Evolutionary conservation across 1,140 invertebrate species (phyloP), one percentile per base, ranked within the genome.

Genomic region (Campodea augens): DNA sequence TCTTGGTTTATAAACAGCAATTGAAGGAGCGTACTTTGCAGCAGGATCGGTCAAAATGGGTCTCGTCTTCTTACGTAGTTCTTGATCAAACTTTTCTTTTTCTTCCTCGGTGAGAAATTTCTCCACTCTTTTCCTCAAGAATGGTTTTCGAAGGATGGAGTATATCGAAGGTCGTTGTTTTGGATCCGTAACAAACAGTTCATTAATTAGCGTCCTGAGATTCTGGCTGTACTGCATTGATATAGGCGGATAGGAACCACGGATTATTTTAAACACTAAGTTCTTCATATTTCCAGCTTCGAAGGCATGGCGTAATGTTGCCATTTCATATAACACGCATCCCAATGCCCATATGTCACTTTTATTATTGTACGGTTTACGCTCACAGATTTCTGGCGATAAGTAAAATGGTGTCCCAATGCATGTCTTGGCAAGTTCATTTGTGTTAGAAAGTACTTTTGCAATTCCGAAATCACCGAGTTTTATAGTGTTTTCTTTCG

Each of bases 271-370:
- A 48, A 65, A 51, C 19, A 71, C 61, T n/a, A 71, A 49, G 21
- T 43, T 25, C 20, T 49, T 47, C 27, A 49, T 41, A n/a, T 41
- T 47, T 13, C 29, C 20, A 2, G 44, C 70, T 48, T 71, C 62
- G 55, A 73, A 73, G 5, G 68, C 66, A 43, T 58, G 57, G 32
- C 57, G 60, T 4, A 69, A 48, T 4, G 66, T 65, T 20, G 69
- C 51, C 29, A 73, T 54, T 54, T 73, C 70, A 57, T 67, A 71
- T 4, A 71, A 50, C 25, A 72, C 60, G 58, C 71, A 73, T 3
- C 71, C 71, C n/a, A 70, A 51, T 1, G 68, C 63, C 71, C 71
- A 73, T 7, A 73, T 65, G 49, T 73, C 71, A 52, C 60, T 64
- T 47, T 65, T 64, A 23, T 58, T 49, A 41, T 62, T 63, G 48